A percentile compares a stretch with the other conserved stretches of the same genome.
Conservation (phyloP, 2,888 invertebrate genomes). For the Graphium colonna region DNA sequence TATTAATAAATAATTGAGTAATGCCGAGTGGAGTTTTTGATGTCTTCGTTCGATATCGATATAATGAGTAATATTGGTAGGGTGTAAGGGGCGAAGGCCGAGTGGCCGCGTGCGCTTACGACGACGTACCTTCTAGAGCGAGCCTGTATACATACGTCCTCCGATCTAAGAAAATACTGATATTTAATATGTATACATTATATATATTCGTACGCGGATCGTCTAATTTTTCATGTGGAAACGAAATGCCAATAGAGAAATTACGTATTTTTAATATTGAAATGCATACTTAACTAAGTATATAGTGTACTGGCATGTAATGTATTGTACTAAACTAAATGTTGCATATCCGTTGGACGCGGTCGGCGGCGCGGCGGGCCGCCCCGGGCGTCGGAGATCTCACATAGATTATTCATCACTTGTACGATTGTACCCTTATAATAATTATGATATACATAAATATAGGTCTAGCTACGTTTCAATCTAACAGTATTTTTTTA, state of each 20-base stretch:
- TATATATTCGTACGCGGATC: conserved; percentile 76
- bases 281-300: conserved; percentile 67
- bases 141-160: conserved; percentile 80
- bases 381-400: conserved; percentile 76
- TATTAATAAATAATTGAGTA: neutral
- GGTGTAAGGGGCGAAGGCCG: conserved; percentile 72
- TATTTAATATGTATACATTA: conserved; percentile 75
- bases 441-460: conserved; percentile 72
- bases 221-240: conserved; percentile 76
- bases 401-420: conserved; percentile 76
- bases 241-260: conserved; percentile 77
- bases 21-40: conserved; percentile 76
- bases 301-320: conserved; percentile 68
- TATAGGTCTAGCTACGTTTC: conserved; percentile 78
- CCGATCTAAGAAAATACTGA: conserved; percentile 75
- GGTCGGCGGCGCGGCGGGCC: conserved; percentile 70
- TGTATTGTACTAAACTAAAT: conserved; percentile 56
- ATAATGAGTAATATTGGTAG: conserved; percentile 55
- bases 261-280: conserved; percentile 80
- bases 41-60: conserved; percentile 78
- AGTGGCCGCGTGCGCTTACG: conserved; percentile 75
- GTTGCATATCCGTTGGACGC: conserved; percentile 76
- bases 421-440: conserved; percentile 74
- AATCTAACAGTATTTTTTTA: conserved; percentile 81
- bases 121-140: conserved; percentile 78